phyloP scores from a whole-genome alignment of 2,113 vertebrate genomes.

The Phalacrocorax brasilianus region DNA sequence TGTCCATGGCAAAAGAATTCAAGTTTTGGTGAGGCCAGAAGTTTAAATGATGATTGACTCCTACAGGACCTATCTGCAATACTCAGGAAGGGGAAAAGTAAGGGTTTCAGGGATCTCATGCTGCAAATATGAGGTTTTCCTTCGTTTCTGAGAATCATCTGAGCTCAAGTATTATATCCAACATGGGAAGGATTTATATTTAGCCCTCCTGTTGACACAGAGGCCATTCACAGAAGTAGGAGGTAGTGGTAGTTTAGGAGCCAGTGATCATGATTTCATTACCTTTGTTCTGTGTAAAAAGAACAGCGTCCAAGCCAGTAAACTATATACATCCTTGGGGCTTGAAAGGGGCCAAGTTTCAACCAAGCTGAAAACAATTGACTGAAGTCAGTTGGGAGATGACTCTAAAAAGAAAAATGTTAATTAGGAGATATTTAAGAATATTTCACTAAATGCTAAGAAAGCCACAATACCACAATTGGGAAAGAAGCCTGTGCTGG shows the following conservation, averaged over 20 bases:
- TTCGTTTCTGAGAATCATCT: not conserved
- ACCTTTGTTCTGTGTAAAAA: not conserved
- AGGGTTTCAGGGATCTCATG: not conserved
- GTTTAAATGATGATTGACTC: not conserved
- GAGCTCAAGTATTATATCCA: not conserved
- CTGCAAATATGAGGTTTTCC: not conserved
- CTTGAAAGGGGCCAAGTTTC: not conserved
- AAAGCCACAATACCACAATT: slow-evolving; percentile 47
- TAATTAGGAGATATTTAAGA: slow-evolving; percentile 36
- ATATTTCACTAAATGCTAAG: slow-evolving; percentile 14
- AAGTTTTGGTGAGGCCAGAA: not conserved
- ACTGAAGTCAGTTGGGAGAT: slow-evolving; percentile 21
- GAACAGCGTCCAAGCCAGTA: not conserved
- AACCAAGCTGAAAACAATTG: slow-evolving; percentile 7
- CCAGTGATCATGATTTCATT: not conserved
- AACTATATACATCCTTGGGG: not conserved
- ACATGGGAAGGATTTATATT: not conserved
- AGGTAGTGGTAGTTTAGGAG: not conserved
- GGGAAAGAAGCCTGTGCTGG: not conserved
- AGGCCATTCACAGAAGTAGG: not conserved
- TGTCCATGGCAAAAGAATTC: not conserved
- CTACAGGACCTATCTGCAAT: not conserved
- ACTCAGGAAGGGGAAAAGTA: not conserved
- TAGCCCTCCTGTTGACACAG: not conserved
- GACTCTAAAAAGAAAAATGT: slow-evolving; percentile 30